These are phyloP conservation scores for Shargacucullia verbasci DNA, from an alignment of 2,888 invertebrate genomes.

Conservation along the genomic window DNA sequence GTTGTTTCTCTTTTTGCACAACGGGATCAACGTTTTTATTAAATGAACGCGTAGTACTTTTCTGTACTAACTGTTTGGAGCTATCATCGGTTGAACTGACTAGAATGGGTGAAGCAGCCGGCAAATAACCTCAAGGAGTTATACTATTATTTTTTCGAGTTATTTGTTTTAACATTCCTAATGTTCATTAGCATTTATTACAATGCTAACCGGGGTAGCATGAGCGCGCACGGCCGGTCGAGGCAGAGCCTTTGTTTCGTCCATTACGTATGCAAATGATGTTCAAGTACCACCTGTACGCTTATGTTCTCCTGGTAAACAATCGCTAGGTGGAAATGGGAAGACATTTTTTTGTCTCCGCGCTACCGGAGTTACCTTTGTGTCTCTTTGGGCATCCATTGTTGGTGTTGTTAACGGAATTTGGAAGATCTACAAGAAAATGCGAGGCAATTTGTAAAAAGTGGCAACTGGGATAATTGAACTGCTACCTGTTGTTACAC, in stretches of 20 bases:
- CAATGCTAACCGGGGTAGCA: slow-evolving; percentile 79
- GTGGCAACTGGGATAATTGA: slow-evolving; percentile 32
- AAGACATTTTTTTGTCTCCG: slow-evolving; percentile 59
- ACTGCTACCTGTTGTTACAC: slow-evolving; percentile 25
- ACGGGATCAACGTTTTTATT: slow-evolving; percentile 27
- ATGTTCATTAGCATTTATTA: slow-evolving; percentile 83
- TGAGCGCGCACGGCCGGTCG: slow-evolving; percentile 76
- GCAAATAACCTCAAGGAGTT: slow-evolving; percentile 44
- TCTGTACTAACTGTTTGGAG: too few species aligned
- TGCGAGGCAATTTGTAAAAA: slow-evolving; percentile 46
- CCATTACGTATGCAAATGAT: slow-evolving; percentile 82
- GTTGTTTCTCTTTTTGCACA: slow-evolving; percentile 35
- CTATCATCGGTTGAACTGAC: slow-evolving; percentile 36
- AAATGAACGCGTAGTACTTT: neutral
- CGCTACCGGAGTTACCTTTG: slow-evolving; percentile 69
- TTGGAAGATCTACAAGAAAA: slow-evolving; percentile 44
- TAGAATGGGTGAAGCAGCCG: slow-evolving; percentile 39
- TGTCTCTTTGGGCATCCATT: slow-evolving; percentile 45
- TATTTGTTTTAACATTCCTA: slow-evolving; percentile 75
- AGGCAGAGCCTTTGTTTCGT: slow-evolving; percentile 80
- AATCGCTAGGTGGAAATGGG: slow-evolving; percentile 78
- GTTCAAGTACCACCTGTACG: slow-evolving; percentile 78
- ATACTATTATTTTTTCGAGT: slow-evolving; percentile 50
- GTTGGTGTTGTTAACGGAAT: slow-evolving; percentile 48
- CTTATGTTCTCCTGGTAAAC: slow-evolving; percentile 81